A percentile compares a stretch with the other conserved stretches of the same genome.
phyloP scores from a whole-genome alignment of 2,888 invertebrate genomes.

The Xanthia icteritia region DNA sequence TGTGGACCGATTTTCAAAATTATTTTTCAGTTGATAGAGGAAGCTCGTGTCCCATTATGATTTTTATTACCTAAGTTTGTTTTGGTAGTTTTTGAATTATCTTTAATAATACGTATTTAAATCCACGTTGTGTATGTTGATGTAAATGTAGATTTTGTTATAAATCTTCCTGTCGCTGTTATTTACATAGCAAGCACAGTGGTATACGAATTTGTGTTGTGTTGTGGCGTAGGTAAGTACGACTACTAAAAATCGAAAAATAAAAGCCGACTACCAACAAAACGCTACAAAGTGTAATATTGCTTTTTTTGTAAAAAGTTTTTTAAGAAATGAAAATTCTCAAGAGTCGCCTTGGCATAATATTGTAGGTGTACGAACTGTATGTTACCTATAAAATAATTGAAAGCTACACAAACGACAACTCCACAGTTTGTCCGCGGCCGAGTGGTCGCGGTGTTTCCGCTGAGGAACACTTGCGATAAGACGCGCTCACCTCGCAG shows the following conservation, averaged over 20 bases:
- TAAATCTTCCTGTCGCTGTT: not conserved
- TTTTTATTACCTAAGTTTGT: not conserved
- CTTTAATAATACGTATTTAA: not conserved
- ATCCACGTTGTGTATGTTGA: not conserved
- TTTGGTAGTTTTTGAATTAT: not conserved
- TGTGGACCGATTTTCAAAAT: not conserved
- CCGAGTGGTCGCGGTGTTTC: slow-evolving; percentile 86
- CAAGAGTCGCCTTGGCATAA: not conserved
- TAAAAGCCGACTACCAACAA: not conserved
- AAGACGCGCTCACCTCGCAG: slow-evolving; percentile 75
- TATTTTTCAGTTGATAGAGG: not conserved
- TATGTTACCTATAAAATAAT: not conserved
- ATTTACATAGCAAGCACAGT: not conserved
- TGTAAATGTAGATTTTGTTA: too few relatives aligned
- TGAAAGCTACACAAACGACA: slow-evolving; percentile 12
- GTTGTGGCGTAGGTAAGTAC: not conserved
- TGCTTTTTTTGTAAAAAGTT: too few relatives aligned
- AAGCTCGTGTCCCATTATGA: too few relatives aligned
- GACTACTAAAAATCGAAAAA: not conserved
- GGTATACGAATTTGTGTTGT: not conserved
- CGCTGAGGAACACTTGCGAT: slow-evolving; percentile 84
- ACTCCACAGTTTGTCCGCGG: slow-evolving; percentile 70
- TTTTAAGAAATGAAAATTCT: too few relatives aligned
- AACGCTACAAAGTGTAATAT: not conserved
- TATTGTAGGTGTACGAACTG: not conserved